Conservation (phyloP, 64 coral and sea anemone genomes). For the Dendronephthya gigantea region DNA sequence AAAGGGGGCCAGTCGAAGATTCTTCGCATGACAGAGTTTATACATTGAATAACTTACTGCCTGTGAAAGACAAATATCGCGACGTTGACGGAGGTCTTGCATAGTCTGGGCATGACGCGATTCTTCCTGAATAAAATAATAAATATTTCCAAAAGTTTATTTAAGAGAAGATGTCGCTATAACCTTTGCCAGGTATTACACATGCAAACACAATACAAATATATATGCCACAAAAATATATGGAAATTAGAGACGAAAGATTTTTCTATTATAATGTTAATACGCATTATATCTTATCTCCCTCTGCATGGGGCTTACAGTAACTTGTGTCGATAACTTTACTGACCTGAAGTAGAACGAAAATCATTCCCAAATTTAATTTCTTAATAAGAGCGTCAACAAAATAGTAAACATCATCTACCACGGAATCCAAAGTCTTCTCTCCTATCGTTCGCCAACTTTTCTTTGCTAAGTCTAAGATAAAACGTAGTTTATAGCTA, state of each 20-base stretch:
- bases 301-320: too few species aligned
- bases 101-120: not conserved
- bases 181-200: too few species aligned
- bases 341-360: slow-evolving; percentile 78
- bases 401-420: slow-evolving; percentile 60
- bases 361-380: slow-evolving; percentile 78
- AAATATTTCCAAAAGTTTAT: too few species aligned
- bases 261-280: too few species aligned
- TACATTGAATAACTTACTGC: slow-evolving; percentile 59
- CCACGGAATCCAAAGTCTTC: not conserved
- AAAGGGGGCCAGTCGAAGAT: not conserved
- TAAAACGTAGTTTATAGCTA: too few species aligned
- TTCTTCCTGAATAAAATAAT: not conserved
- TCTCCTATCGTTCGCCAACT: too few species aligned
- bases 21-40: not conserved
- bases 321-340: not conserved
- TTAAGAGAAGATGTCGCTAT: too few species aligned
- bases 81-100: slow-evolving; percentile 48
- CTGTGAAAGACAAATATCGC: slow-evolving; percentile 83
- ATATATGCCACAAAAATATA: too few species aligned
- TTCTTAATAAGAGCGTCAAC: slow-evolving; percentile 71
- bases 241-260: too few species aligned
- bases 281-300: too few species aligned
- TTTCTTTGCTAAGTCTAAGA: too few species aligned
- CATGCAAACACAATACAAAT: too few species aligned